Conservation (phyloP, 2,797 vertebrate species). For the Vespertilio murinus region DNA sequence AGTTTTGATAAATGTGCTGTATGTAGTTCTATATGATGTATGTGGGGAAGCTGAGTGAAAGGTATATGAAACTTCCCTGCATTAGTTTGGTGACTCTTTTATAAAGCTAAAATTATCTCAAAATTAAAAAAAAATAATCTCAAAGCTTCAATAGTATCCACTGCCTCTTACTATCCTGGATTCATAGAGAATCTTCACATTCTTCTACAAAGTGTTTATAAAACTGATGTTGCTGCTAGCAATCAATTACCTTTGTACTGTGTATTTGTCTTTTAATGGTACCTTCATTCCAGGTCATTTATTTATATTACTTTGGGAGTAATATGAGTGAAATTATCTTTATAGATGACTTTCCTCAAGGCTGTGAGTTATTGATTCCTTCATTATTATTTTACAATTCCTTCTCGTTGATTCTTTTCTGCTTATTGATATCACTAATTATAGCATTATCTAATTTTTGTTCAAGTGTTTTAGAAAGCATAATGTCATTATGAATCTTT, state of each 20-base stretch:
- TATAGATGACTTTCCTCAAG: conserved; percentile 57
- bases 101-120: background rate
- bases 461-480: background rate
- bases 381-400: background rate
- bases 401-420: background rate
- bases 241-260: conserved; percentile 79
- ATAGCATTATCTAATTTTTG: background rate
- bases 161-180: background rate
- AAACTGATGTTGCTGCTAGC: conserved; percentile 79
- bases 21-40: background rate
- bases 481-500: background rate
- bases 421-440: background rate
- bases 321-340: conserved; percentile 66
- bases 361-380: background rate
- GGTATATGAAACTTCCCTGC: background rate
- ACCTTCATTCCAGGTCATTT: conserved; percentile 81
- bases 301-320: conserved; percentile 24
- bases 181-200: background rate
- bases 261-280: conserved; percentile 74
- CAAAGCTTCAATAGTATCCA: background rate
- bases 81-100: background rate
- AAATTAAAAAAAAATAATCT: background rate
- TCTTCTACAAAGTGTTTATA: conserved; percentile 69
- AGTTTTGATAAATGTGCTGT: background rate
- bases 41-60: background rate